Percentiles rank a stretch among this genome's conserved stretches.
These are phyloP conservation scores for Apodemia hepburni DNA, from an alignment of 2,888 invertebrate species.

Conservation along the genomic window DNA sequence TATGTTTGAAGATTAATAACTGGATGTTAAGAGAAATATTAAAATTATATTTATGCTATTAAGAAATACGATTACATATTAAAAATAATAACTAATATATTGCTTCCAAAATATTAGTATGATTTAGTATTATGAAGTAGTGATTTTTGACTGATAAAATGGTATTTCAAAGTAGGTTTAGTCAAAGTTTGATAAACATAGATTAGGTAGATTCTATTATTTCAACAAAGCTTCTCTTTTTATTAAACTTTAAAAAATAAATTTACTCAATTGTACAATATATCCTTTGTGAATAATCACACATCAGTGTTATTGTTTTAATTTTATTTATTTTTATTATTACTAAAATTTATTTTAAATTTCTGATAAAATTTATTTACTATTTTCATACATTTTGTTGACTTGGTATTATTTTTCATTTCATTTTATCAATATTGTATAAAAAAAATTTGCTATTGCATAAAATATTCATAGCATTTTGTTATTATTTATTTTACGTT, in stretches of 20 bases:
- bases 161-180: not conserved
- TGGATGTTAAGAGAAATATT: no score
- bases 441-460: slow-evolving; percentile 5
- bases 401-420: not conserved
- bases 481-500: slow-evolving; percentile 15
- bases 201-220: not conserved
- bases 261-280: no score
- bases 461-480: not conserved
- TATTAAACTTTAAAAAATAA: no score
- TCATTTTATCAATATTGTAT: not conserved
- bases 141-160: not conserved
- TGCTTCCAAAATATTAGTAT: not conserved
- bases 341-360: no score
- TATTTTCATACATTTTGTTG: not conserved
- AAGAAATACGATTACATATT: no score
- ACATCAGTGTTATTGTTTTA: no score
- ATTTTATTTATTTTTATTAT: no score
- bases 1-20: no score
- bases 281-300: no score
- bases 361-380: not conserved
- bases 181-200: not conserved
- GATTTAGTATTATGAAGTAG: not conserved
- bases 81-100: not conserved
- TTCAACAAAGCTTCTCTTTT: not conserved
- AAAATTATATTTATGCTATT: no score